phyloP scores from a whole-genome alignment of 2,888 invertebrate genomes.

The Fissipunctia ypsillon region DNA sequence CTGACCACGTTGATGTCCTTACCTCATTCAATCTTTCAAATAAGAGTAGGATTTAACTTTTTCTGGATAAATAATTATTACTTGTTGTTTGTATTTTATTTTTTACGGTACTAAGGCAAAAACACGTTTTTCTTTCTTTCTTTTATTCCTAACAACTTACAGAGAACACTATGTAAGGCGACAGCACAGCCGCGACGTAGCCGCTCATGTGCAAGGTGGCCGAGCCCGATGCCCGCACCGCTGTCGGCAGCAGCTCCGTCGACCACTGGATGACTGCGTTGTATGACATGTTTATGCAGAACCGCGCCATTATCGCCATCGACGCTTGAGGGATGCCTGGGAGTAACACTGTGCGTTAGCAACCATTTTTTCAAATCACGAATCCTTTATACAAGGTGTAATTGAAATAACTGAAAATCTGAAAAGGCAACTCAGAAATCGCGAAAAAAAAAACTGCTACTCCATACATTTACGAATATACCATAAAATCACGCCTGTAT shows the following conservation, averaged over 20 bases:
- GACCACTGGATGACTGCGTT: constrained; percentile 86
- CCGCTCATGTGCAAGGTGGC: constrained; percentile 87
- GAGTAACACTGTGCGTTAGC: background rate
- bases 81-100: background rate
- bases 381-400: background rate
- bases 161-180: constrained; percentile 86
- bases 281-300: constrained; percentile 87
- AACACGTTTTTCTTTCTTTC: background rate
- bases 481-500: too few relatives aligned
- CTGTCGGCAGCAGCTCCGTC: constrained; percentile 85
- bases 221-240: constrained; percentile 84
- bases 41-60: background rate
- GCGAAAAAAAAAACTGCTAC: background rate
- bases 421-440: background rate
- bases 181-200: constrained; percentile 81
- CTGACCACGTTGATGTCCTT: background rate
- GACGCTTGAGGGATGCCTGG: constrained; percentile 72
- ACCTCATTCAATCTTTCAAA: background rate
- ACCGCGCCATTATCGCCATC: constrained; percentile 84
- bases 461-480: too few relatives aligned
- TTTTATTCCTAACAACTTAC: constrained; percentile 67
- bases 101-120: background rate
- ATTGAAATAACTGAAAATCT: background rate
- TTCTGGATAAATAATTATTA: background rate
- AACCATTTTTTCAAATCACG: background rate